These are phyloP conservation scores for Scelioninae gen. 1 DNA, from an alignment of 2,888 invertebrate species.

Conservation along the genomic window DNA sequence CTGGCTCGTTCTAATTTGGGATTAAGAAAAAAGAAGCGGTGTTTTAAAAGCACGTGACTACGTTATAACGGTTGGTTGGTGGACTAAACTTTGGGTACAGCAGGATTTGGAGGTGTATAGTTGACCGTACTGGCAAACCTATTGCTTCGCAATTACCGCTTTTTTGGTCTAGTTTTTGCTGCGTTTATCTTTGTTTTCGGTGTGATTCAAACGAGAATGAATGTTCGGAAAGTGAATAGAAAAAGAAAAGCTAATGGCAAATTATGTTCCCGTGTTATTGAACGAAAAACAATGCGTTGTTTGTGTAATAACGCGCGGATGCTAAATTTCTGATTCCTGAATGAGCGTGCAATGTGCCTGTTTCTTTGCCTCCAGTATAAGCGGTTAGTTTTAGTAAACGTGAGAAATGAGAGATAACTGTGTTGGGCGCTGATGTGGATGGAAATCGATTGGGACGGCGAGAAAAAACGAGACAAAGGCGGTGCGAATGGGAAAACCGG, in stretches of 20 bases:
- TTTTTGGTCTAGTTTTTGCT: neutral
- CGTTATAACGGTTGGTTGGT: too few relatives aligned
- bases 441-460: conserved; percentile 43
- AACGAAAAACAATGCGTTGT: conserved; percentile 29
- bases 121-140: too few relatives aligned
- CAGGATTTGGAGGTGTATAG: too few relatives aligned
- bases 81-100: too few relatives aligned
- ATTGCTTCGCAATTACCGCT: conserved; percentile 17
- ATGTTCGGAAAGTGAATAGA: neutral
- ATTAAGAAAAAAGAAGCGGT: too few relatives aligned
- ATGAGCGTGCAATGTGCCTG: conserved; percentile 4
- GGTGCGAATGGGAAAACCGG: conserved; percentile 15
- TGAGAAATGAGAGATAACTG: conserved; percentile 55
- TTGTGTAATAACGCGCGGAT: conserved; percentile 17
- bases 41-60: too few relatives aligned
- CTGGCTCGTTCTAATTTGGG: too few relatives aligned
- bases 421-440: conserved; percentile 32
- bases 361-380: conserved; percentile 30
- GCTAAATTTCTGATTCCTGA: conserved; percentile 33
- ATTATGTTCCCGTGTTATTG: conserved; percentile 9
- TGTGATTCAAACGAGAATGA: conserved; percentile 7
- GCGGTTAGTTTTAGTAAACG: conserved; percentile 49
- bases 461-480: conserved; percentile 30
- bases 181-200: conserved; percentile 21
- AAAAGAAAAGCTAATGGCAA: conserved; percentile 7